Base-by-base conservation (phyloP, 2,113 vertebrate species). In the Pachypanchax playfairii region DNA sequence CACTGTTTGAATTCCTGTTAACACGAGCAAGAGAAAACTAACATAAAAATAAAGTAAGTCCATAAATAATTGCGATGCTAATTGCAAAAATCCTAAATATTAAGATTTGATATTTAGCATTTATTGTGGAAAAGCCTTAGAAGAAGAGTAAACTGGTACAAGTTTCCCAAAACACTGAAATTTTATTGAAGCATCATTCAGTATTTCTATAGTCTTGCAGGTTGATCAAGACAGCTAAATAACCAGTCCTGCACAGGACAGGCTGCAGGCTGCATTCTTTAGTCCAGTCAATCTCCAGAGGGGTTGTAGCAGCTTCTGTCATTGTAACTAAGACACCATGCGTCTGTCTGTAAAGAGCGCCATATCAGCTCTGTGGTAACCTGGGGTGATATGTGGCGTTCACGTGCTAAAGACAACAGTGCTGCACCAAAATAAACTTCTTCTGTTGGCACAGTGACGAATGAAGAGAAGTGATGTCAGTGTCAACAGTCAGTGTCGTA, bases 401-500 rank as follows among this genome's bases (percentile, higher is more conserved):
- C 46, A 50, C 48, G 26, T 62, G 86, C 36, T 28, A 84, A 85
- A 85, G 82, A 83, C 82, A 68, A 69, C 83, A 86, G 67, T 1
- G 21, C 5, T 33, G 47, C 70, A 73, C 72, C 33, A 83, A 83
- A 86, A 75, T 62, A 65, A 83, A 84, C 75, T 15, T 38, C 41
- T 56, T 35, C 52, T 69, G 65, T 53, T 66, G 63, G 52, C 14
- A 26, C 26, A 49, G 52, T 61, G 77, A 62, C 79, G 56, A 51
- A 64, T 79, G 70, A 84, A 51, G 62, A 58, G 64, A 65, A 54
- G 70, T 65, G 87, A 90, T 65, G 75, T 88, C 85, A 82, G 1
- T 7, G 25, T n/a, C 50, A 67, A 3, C 28, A 5, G 51, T 8
- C 46, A 22, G 67, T 78, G 74, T 86, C 39, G 18, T 61, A 77